Evolutionary conservation across 2,888 invertebrate species (phyloP).

Genomic region (Ornithoptera priamus): DNA sequence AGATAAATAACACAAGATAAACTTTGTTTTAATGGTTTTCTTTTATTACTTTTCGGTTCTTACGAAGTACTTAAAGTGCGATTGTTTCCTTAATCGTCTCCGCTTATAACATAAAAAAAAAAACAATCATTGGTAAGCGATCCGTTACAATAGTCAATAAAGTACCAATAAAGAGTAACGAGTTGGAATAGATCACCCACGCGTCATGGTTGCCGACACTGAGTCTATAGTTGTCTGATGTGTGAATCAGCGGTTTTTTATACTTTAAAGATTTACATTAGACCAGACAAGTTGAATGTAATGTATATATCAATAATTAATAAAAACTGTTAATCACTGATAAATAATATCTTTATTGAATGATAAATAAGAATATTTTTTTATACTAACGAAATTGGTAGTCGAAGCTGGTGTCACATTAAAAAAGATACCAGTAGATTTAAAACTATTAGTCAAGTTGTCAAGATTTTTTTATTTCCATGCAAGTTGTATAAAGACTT

Average conservation of each 20-base stretch:
- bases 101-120: slow-evolving; percentile 21
- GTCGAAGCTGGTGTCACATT: too few relatives aligned
- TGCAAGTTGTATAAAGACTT: neutral
- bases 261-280: neutral
- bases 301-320: neutral
- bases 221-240: neutral
- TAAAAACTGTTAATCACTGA: neutral
- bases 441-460: neutral
- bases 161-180: slow-evolving; percentile 30
- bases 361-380: neutral
- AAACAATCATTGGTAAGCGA: slow-evolving; percentile 26
- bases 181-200: slow-evolving; percentile 29
- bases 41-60: neutral
- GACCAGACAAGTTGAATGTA: neutral
- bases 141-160: slow-evolving; percentile 30
- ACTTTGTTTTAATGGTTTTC: neutral
- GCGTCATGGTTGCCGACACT: slow-evolving; percentile 12
- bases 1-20: neutral
- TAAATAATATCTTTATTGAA: neutral
- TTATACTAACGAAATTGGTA: too few relatives aligned
- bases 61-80: neutral
- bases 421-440: too few relatives aligned
- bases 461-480: neutral
- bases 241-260: neutral
- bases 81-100: slow-evolving; percentile 20